Conservation (phyloP, 2,888 invertebrate species). For the Cerastis leucographa region DNA sequence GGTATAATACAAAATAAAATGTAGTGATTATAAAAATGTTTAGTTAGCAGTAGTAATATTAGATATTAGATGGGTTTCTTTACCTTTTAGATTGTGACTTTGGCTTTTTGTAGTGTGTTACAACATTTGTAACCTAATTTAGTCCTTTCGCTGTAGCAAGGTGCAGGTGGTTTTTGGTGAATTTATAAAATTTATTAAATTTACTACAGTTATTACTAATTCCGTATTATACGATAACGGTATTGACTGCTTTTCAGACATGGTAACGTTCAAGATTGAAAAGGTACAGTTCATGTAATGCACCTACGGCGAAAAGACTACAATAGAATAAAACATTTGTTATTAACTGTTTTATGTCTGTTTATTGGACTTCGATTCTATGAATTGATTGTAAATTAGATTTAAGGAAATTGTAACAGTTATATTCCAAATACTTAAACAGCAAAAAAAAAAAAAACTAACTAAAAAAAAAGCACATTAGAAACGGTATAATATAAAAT, state of each 20-base stretch:
- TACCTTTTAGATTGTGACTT: not conserved
- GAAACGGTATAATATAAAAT: not conserved
- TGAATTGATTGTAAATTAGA: not conserved
- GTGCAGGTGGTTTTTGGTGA: too few species aligned
- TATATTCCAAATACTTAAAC: not conserved
- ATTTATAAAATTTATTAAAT: too few species aligned
- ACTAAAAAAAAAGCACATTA: too few species aligned
- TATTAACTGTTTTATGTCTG: not conserved
- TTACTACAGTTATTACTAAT: too few species aligned
- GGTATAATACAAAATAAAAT: not conserved
- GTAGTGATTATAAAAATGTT: not conserved
- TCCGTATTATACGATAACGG: too few species aligned
- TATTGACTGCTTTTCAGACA: too few species aligned
- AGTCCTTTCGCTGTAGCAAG: too few species aligned
- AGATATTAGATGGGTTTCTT: not conserved
- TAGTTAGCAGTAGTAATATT: not conserved
- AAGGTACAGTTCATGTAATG: too few species aligned
- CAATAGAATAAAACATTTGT: too few species aligned
- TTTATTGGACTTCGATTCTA: not conserved
- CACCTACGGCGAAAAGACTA: too few species aligned
- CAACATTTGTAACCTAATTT: not conserved
- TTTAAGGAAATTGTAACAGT: constrained; percentile 23
- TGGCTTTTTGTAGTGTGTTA: constrained; percentile 1
- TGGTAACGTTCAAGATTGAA: too few species aligned
- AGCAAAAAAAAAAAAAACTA: not conserved